phyloP scores from a whole-genome alignment of 2,888 invertebrate genomes.

The Drosophila longiperda region DNA sequence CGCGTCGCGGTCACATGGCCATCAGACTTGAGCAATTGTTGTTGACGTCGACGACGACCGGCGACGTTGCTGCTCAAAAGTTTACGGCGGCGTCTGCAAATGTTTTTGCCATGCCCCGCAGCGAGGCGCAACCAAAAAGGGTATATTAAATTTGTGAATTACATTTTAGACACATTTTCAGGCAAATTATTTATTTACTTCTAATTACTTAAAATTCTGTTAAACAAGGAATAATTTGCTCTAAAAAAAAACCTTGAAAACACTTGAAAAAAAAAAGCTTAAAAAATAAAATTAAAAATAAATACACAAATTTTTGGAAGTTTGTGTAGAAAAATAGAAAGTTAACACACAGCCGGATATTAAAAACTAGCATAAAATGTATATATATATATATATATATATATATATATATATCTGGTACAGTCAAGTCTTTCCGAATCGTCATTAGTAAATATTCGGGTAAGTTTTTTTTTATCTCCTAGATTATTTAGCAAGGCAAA shows the following conservation, averaged over 20 bases:
- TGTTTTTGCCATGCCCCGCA: conserved; percentile 34
- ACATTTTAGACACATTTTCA: not conserved
- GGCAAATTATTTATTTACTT: not conserved
- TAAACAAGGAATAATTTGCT: not conserved
- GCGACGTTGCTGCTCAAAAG: conserved; percentile 33
- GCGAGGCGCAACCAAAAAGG: not conserved
- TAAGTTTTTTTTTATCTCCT: not conserved
- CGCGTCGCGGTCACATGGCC: conserved; percentile 3
- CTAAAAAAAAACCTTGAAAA: not conserved
- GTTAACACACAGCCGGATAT: not conserved
- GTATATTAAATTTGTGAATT: not conserved
- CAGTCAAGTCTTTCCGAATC: not conserved
- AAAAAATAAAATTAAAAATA: not conserved
- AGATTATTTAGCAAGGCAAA: too few species aligned
- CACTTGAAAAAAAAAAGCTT: too few species aligned
- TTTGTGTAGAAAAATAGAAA: not conserved
- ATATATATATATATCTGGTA: not conserved
- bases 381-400: not conserved
- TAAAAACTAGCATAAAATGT: not conserved
- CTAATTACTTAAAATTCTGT: not conserved
- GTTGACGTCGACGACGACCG: conserved; percentile 12
- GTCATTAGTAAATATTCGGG: not conserved
- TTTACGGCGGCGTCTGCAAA: conserved; percentile 43
- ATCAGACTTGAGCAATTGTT: conserved; percentile 10
- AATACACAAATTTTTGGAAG: not conserved